Conservation (phyloP, 2,113 vertebrate species). For the Nothocercus julius region DNA sequence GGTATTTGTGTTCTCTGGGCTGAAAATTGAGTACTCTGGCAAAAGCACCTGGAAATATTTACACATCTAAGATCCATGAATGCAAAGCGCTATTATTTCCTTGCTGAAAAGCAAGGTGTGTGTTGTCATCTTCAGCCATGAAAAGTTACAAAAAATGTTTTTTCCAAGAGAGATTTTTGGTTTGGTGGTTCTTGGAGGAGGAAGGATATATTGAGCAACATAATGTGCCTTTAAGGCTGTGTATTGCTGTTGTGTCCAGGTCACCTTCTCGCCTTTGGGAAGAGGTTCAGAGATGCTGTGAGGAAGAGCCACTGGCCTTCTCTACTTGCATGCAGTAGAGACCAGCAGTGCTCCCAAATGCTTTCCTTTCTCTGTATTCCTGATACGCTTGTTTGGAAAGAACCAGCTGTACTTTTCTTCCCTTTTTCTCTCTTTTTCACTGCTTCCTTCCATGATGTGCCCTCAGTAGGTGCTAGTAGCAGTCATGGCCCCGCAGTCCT, state of each 20-base stretch:
- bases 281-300: background rate
- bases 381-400: background rate
- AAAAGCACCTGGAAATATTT: background rate
- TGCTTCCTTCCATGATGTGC: background rate
- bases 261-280: background rate
- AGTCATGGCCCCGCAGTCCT: background rate
- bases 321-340: background rate
- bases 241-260: background rate
- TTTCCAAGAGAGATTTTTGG: background rate
- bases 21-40: background rate
- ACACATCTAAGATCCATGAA: background rate
- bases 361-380: background rate
- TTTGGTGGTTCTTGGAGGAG: background rate
- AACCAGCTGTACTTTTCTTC: background rate
- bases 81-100: background rate
- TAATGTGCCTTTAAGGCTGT: background rate
- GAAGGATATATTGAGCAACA: background rate
- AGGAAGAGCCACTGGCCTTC: background rate
- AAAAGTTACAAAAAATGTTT: background rate
- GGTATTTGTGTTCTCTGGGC: background rate
- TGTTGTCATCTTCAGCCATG: background rate
- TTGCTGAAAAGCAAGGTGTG: background rate
- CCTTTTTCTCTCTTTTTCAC: fast-evolving
- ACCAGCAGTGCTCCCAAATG: background rate
- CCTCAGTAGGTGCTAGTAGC: background rate